Evolutionary conservation across 2,797 vertebrate genomes (phyloP).

Genomic region (Molossus alvarezi): DNA sequence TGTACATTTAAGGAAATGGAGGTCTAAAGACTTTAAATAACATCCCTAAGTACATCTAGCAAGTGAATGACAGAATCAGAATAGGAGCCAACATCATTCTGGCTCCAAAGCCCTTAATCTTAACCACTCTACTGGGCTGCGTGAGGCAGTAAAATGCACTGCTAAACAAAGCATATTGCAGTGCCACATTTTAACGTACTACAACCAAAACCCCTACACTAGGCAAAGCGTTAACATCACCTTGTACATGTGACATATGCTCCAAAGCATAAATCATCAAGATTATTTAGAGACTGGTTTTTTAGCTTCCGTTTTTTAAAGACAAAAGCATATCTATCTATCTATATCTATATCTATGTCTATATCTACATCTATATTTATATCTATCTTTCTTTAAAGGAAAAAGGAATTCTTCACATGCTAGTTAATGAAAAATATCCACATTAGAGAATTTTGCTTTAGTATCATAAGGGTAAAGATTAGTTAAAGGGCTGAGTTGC

Average conservation of each 20-base stretch:
- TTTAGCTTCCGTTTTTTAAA: slow-evolving; percentile 58
- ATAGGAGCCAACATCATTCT: slow-evolving; percentile 2
- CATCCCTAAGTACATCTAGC: background rate
- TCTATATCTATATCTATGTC: too few species aligned
- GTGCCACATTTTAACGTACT: slow-evolving; percentile 16
- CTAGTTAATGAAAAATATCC: slow-evolving; percentile 30
- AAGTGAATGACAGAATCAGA: slow-evolving; percentile 37
- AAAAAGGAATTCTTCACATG: background rate
- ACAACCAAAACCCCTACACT: background rate
- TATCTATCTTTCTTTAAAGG: background rate
- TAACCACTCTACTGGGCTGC: slow-evolving; percentile 91
- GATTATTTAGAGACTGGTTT: slow-evolving; percentile 45
- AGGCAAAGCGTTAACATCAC: slow-evolving; percentile 36
- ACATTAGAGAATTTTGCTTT: slow-evolving; percentile 37
- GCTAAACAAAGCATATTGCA: slow-evolving; percentile 56
- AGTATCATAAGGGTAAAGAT: background rate
- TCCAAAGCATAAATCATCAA: background rate
- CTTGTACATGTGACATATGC: slow-evolving; percentile 26
- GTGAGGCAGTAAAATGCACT: slow-evolving; percentile 79
- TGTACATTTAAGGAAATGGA: slow-evolving; percentile 36
- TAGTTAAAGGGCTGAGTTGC: slow-evolving; percentile 43
- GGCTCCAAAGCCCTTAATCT: slow-evolving; percentile 92
- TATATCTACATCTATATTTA: too few species aligned
- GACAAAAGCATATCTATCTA: background rate
- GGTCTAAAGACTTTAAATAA: slow-evolving; percentile 36